Evolutionary conservation across 2,797 vertebrate genomes (phyloP), one percentile per base, ranked within the genome.

Genomic region (Euphonia xanthogaster): DNA sequence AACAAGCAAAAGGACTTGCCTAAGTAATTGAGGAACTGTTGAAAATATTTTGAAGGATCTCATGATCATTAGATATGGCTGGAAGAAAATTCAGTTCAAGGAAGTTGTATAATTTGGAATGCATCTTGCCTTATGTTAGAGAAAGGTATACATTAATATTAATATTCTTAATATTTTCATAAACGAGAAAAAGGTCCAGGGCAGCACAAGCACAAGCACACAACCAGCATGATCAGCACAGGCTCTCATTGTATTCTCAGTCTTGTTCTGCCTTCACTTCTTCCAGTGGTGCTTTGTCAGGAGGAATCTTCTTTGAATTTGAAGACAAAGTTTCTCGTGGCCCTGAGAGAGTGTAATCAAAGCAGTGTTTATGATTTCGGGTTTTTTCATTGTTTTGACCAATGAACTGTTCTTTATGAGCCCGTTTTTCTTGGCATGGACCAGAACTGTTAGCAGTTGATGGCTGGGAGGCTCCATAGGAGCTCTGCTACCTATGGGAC

Each of bases 141-240:
- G 60, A 54, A 87, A 77, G 15, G 18, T 35, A 18, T 33, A 51
- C 1, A 10, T 35, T n/a, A n/a, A n/a, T n/a, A n/a, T n/a, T n/a
- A n/a, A n/a, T n/a, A n/a, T 71, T 90, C 60, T 80, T 67, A 63
- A 67, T 31, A 18, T 24, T 80, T 73, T 65, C 14, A 39, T 44
- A 67, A 75, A 63, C 35, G 12, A 80, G 21, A 66, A 35, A 66
- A 73, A 9, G 4, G 39, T 65, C 23, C 30, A 48, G 27, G 22
- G 22, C 8, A 77, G 47, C 2, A 1, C 31, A 23, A 66, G 20
- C 8, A 45, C 53, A 65, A 86, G 33, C 10, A 24, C 37, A 74
- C 3, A 35, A 14, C 7, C 33, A 67, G 14, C 0, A 1, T 0
- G 3, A 24, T 40, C 37, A 60, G 8, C 16, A 27, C 15, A 61